These are phyloP conservation scores for Heterodera filipjevi DNA, from an alignment of 2,888 invertebrate species.

Conservation along the genomic window DNA sequence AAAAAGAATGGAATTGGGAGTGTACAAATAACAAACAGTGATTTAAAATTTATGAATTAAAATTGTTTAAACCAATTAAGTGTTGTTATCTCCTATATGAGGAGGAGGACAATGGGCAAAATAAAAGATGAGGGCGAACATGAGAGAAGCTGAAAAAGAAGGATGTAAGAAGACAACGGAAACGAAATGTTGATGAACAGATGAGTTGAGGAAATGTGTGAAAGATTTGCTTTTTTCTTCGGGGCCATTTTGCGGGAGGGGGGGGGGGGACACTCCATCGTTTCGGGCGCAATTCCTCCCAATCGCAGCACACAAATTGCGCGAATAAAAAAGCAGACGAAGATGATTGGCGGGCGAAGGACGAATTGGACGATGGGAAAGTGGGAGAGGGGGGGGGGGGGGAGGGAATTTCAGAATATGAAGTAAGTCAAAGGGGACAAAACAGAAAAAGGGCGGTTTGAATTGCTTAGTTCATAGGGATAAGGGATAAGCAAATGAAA, in stretches of 20 bases:
- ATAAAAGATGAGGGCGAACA: neutral
- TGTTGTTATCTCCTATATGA: no score
- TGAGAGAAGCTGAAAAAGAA: neutral
- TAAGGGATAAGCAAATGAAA: no score
- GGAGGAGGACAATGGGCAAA: neutral
- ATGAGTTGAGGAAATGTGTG: neutral
- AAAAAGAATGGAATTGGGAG: neutral
- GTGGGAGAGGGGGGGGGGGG: neutral
- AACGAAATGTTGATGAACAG: neutral
- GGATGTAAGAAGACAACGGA: neutral
- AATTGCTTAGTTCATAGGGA: neutral
- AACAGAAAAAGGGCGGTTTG: neutral
- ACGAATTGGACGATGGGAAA: conserved; percentile 4
- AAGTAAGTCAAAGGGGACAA: neutral
- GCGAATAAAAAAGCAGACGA: conserved; percentile 9
- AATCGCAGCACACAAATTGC: neutral
- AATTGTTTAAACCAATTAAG: no score
- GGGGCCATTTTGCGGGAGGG: neutral
- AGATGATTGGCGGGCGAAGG: conserved; percentile 11
- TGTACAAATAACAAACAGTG: neutral
- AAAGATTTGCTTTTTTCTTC: conserved; percentile 1
- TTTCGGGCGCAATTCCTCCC: conserved; percentile 10
- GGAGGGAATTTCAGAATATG: neutral
- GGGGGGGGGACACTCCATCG: neutral
- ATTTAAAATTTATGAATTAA: neutral